Base-by-base conservation (phyloP, 2,888 invertebrate genomes). In the Chaitophorus viminalis region DNA sequence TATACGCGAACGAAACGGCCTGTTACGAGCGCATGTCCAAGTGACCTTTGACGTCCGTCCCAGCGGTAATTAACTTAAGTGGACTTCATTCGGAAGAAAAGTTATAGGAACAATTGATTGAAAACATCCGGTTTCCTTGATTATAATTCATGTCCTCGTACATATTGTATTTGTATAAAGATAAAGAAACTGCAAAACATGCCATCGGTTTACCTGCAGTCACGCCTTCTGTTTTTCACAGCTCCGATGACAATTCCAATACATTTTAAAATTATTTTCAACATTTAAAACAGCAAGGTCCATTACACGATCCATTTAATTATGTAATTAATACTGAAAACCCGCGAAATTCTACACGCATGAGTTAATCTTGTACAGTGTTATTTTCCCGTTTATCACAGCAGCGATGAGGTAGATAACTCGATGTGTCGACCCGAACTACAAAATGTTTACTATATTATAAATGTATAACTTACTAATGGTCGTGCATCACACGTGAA, bases 111-210 rank as follows among this genome's bases (percentile, higher is more conserved):
- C 39, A 33, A 84, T 76, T 84, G 84, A 84, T 84, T 84, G 84
- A 84, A 84, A 76, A 84, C 84, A 68, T 84, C 84, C 84, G 84
- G 84, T 84, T 76, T 76, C 76, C 39, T 46, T 84, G 84, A 84
- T 84, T 83, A 60, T 60, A 60, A 25, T 31, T 25, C 39, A 17
- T 60, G 60, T 83, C 54, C 31, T 60, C 60, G 75, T 36, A 29
- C 8, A 14, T 14, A 14, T 46, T 46, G n/a, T 36, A 36, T 52
- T 54, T 2, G n/a, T 68, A 11, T 46, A 70, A 31, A 79, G 18
- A 70, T 29, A 31, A 52, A 52, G n/a, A 65, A 36, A 36, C 25
- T 25, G 60, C 60, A 60, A 60, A n/a, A 60, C 14, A 60, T 21
- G 5, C 25, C 25, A 60, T 25, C 46, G 46, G 46, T 46, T 46